These are phyloP conservation scores for Chamaetylas fuelleborni DNA, from an alignment of 2,113 vertebrate species.

Conservation along the genomic window DNA sequence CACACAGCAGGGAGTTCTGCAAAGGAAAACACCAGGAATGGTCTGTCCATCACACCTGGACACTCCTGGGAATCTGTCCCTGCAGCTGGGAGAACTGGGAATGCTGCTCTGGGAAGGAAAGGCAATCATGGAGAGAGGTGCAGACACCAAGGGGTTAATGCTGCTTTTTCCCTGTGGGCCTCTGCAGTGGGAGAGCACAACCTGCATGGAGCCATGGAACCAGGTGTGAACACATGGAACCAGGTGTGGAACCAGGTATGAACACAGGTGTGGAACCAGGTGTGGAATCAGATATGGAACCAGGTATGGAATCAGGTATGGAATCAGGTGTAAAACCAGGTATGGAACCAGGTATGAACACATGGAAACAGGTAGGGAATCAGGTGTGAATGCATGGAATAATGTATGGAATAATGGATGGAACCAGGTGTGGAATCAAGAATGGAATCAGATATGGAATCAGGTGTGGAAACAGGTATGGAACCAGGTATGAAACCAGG, in stretches of 20 bases:
- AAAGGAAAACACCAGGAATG: background rate
- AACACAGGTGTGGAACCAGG: too few relatives aligned
- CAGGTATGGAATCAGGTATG: too few relatives aligned
- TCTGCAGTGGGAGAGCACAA: background rate
- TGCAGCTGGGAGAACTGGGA: background rate
- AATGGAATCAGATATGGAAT: background rate
- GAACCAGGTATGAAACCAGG: background rate
- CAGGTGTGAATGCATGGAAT: background rate
- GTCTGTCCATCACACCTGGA: rapidly evolving
- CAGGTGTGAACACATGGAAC: too few relatives aligned
- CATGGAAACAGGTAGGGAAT: rapidly evolving
- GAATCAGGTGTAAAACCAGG: too few relatives aligned
- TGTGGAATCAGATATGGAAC: too few relatives aligned
- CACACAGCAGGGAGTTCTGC: background rate
- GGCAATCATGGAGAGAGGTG: rapidly evolving
- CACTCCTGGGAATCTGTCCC: background rate
- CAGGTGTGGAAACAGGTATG: background rate
- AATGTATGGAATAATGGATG: too few relatives aligned
- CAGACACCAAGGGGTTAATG: background rate
- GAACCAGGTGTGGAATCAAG: background rate
- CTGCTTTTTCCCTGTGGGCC: background rate
- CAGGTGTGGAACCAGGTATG: too few relatives aligned
- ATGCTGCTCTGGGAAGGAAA: background rate
- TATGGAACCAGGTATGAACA: background rate
- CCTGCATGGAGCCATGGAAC: rapidly evolving